These are phyloP conservation scores for Triplophysa tibetana DNA, from an alignment of 2,113 vertebrate genomes.

Conservation along the genomic window DNA sequence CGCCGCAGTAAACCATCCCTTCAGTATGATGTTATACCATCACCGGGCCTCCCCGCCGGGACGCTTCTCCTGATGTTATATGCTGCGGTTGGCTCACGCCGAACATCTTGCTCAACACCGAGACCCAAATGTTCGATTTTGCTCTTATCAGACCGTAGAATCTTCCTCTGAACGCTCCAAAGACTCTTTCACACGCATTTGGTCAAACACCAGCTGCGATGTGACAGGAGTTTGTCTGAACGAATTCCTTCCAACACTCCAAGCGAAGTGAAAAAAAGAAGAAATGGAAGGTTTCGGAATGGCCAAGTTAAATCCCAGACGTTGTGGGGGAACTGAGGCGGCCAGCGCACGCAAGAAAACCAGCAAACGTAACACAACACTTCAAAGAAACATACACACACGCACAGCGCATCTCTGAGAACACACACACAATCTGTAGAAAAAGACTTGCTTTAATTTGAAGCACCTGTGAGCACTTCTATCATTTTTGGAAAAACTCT, in stretches of 20 bases:
- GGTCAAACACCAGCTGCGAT: conserved; percentile 12
- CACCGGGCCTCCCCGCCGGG: neutral
- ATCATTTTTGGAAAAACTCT: conserved; percentile 12
- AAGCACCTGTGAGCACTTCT: conserved; percentile 25
- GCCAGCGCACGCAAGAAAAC: conserved; percentile 5
- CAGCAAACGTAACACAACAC: neutral
- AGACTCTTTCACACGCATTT: neutral
- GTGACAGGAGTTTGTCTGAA: conserved; percentile 14
- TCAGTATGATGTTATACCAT: neutral
- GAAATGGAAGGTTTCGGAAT: conserved; percentile 30
- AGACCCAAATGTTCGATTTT: conserved; percentile 11
- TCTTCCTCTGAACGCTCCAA: neutral
- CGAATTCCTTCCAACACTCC: conserved; percentile 7
- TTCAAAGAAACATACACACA: conserved; percentile 9
- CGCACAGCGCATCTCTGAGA: neutral
- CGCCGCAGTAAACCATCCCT: neutral
- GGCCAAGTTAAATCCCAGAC: conserved; percentile 29
- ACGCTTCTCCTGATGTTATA: neutral
- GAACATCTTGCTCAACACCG: neutral
- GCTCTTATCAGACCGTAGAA: neutral
- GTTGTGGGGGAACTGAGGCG: conserved; percentile 27
- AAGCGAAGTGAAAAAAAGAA: conserved; percentile 19
- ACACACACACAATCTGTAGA: conserved; percentile 10
- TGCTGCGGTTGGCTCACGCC: neutral
- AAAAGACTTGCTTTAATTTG: conserved; percentile 17